Conservation (phyloP, 64 coral and sea anemone species). For the Cladopsammia gracilis region DNA sequence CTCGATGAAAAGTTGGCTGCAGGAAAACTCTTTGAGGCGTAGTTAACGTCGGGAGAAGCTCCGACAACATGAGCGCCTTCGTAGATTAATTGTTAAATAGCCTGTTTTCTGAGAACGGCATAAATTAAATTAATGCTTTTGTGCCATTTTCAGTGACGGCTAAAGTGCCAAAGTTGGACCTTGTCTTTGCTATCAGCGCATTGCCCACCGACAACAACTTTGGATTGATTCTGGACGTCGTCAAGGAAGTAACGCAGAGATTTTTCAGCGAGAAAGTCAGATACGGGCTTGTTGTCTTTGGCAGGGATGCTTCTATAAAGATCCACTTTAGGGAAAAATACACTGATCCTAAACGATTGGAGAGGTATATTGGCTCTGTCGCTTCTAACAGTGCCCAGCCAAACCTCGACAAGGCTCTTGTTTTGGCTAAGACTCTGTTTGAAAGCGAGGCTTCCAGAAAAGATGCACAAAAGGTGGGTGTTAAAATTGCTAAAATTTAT, state of each 20-base stretch:
- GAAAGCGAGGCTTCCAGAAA: slow-evolving; percentile 52
- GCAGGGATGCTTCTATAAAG: slow-evolving; percentile 60
- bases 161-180: slow-evolving; percentile 72
- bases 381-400: slow-evolving; percentile 47
- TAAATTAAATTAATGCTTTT: not conserved
- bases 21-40: no score
- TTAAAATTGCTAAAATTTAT: not conserved
- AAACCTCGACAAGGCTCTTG: slow-evolving; percentile 59
- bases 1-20: no score
- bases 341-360: slow-evolving; percentile 29
- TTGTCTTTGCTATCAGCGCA: slow-evolving; percentile 79
- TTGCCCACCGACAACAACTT: slow-evolving; percentile 65
- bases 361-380: slow-evolving; percentile 45
- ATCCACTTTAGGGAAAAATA: slow-evolving; percentile 51
- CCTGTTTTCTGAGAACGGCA: no score
- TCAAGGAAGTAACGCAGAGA: slow-evolving; percentile 62
- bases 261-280: slow-evolving; percentile 66
- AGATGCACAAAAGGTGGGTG: slow-evolving; percentile 83
- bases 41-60: no score
- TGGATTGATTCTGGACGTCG: slow-evolving; percentile 76
- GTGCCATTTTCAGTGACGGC: slow-evolving; percentile 49
- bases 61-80: no score
- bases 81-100: no score
- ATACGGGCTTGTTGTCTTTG: slow-evolving; percentile 91
- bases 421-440: slow-evolving; percentile 70